phyloP scores from a whole-genome alignment of 2,797 vertebrate species.

The Valencia hispanica region DNA sequence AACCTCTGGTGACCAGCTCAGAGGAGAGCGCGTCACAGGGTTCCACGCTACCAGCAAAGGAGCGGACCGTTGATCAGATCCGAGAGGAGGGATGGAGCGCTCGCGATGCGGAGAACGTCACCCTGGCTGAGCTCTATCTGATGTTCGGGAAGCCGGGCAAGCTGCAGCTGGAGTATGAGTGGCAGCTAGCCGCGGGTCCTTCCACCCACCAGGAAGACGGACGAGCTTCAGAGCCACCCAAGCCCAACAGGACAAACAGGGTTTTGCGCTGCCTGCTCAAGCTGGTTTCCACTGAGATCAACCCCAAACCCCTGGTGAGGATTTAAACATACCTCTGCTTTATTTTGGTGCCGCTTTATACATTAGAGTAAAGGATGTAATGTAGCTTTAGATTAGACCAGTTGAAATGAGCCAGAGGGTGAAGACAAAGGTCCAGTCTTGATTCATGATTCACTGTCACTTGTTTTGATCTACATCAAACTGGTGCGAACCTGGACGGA shows the following conservation, averaged over 20 bases:
- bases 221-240: constrained; percentile 37
- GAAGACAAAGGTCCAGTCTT: too few species aligned
- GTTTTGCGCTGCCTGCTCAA: constrained; percentile 92
- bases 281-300: constrained; percentile 93
- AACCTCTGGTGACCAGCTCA: constrained; percentile 21
- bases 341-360: neutral
- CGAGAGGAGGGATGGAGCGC: constrained; percentile 93
- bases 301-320: constrained; percentile 90
- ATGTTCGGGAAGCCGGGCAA: constrained; percentile 98
- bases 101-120: constrained; percentile 91
- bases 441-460: too few species aligned
- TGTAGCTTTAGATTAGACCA: neutral
- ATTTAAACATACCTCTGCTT: neutral
- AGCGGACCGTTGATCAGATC: constrained; percentile 83
- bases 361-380: too few species aligned
- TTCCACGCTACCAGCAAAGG: constrained; percentile 69
- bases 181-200: constrained; percentile 77
- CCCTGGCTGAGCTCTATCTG: constrained; percentile 98
- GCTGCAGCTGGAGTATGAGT: constrained; percentile 96
- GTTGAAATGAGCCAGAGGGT: too few species aligned
- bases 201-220: constrained; percentile 61
- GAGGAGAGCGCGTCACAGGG: constrained; percentile 66
- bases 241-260: constrained; percentile 82
- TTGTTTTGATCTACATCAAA: too few species aligned
- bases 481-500: too few species aligned